Conservation (phyloP, 2,113 vertebrate genomes). For the Tricholaema leucomelas region DNA sequence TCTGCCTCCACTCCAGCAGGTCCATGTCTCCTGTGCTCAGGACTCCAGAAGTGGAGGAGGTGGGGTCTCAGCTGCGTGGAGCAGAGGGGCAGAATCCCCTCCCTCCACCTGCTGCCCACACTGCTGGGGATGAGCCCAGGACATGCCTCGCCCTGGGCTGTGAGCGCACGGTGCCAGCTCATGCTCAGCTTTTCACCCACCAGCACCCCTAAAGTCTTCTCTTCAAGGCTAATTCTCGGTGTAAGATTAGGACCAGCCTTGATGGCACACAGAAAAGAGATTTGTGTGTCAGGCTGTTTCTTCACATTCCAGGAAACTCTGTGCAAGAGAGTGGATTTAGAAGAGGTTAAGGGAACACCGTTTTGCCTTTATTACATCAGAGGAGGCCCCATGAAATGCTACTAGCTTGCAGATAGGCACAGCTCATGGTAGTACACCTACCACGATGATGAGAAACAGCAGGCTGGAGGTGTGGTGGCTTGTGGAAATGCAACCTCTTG, state of each 20-base stretch:
- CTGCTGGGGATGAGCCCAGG: no score
- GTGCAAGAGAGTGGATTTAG: background rate
- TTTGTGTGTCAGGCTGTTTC: background rate
- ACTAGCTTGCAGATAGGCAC: background rate
- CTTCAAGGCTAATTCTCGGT: background rate
- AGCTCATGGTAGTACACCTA: background rate
- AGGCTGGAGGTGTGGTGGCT: background rate
- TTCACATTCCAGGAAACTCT: background rate
- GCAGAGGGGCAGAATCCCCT: no score
- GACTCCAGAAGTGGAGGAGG: no score
- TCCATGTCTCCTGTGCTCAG: no score
- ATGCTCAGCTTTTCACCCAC: background rate
- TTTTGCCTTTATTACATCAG: background rate
- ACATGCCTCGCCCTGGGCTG: background rate
- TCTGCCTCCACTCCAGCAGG: no score
- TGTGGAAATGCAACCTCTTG: background rate
- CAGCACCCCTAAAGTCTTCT: background rate
- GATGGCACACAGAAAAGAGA: rapidly evolving
- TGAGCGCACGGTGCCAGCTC: background rate
- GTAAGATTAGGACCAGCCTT: background rate
- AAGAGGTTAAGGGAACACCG: background rate
- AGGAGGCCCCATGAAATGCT: background rate
- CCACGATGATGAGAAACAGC: rapidly evolving
- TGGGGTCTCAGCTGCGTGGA: no score
- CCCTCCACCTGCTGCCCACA: no score